Evolutionary conservation across 1,140 invertebrate species (phyloP).

Genomic region (Nymphalis io): DNA sequence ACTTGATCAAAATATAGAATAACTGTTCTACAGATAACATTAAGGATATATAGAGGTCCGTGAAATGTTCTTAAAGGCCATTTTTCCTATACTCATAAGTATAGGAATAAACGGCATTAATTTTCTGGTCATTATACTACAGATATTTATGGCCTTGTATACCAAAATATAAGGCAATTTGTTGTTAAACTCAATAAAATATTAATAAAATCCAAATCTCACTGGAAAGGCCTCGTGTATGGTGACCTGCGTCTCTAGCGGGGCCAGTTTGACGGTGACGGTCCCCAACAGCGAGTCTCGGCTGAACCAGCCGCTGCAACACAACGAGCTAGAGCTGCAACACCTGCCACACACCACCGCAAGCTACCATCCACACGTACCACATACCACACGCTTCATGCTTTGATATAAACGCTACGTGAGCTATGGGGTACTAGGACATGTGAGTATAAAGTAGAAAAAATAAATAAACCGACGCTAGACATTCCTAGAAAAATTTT

Average conservation of each 20-base stretch:
- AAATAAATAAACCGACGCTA: too few relatives aligned
- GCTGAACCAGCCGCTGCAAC: constrained; percentile 94
- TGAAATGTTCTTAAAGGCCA: too few relatives aligned
- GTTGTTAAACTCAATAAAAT: neutral
- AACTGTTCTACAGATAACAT: too few relatives aligned
- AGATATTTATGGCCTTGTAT: too few relatives aligned
- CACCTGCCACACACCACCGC: constrained; percentile 30
- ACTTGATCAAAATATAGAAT: too few relatives aligned
- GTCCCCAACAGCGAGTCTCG: constrained; percentile 93
- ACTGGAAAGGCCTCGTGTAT: constrained; percentile 96
- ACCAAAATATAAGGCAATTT: neutral
- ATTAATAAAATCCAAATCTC: constrained; percentile 73
- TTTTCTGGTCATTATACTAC: too few relatives aligned
- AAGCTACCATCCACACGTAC: constrained; percentile 42
- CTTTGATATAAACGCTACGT: neutral
- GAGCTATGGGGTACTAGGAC: neutral
- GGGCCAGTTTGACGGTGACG: constrained; percentile 90
- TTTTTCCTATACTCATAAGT: too few relatives aligned
- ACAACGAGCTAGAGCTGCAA: constrained; percentile 66
- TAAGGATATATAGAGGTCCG: too few relatives aligned
- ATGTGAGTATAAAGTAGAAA: too few relatives aligned
- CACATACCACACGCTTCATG: constrained; percentile 30
- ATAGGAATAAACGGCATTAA: too few relatives aligned
- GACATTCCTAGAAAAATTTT: too few relatives aligned
- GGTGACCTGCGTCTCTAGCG: constrained; percentile 91